A percentile compares a stretch with the other conserved stretches of the same genome.
phyloP scores from a whole-genome alignment of 2,888 invertebrate genomes.

The Drosophila ustulata region DNA sequence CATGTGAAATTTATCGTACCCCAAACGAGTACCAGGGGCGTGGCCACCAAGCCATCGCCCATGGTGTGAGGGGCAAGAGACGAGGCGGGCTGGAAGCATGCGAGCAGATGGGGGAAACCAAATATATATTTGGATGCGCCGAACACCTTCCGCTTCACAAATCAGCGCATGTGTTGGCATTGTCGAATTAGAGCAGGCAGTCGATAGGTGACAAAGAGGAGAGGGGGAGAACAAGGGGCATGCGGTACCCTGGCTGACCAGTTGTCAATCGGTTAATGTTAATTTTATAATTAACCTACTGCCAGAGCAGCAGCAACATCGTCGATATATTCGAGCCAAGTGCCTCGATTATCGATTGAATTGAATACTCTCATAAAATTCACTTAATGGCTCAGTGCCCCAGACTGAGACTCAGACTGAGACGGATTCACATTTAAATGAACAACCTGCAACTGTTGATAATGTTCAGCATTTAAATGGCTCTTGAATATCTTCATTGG shows the following conservation, averaged over 20 bases:
- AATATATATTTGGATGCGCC: constrained; percentile 74
- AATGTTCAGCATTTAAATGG: constrained; percentile 9
- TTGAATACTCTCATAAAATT: constrained; percentile 31
- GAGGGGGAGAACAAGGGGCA: background rate
- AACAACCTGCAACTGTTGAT: constrained; percentile 10
- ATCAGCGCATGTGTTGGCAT: constrained; percentile 69
- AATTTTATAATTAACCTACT: constrained; percentile 76
- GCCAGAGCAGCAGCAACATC: constrained; percentile 20
- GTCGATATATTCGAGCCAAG: constrained; percentile 42
- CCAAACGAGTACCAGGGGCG: constrained; percentile 60
- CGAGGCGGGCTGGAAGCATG: constrained; percentile 36
- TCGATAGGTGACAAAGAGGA: background rate
- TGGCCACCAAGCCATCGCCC: constrained; percentile 20
- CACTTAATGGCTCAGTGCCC: constrained; percentile 33
- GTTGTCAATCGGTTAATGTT: constrained; percentile 70
- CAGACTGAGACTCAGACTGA: constrained; percentile 4
- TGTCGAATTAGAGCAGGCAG: constrained; percentile 38
- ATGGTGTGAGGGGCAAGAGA: constrained; percentile 3
- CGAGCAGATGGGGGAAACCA: constrained; percentile 7
- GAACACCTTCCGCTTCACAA: constrained; percentile 80
- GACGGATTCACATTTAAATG: constrained; percentile 5
- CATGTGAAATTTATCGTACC: constrained; percentile 75
- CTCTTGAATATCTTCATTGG: constrained; percentile 9
- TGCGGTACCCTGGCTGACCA: constrained; percentile 65
- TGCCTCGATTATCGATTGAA: constrained; percentile 47